A percentile compares a stretch with the other conserved stretches of the same genome.
Conservation (phyloP, 2,113 vertebrate species). For the Hemiscyllium ocellatum region DNA sequence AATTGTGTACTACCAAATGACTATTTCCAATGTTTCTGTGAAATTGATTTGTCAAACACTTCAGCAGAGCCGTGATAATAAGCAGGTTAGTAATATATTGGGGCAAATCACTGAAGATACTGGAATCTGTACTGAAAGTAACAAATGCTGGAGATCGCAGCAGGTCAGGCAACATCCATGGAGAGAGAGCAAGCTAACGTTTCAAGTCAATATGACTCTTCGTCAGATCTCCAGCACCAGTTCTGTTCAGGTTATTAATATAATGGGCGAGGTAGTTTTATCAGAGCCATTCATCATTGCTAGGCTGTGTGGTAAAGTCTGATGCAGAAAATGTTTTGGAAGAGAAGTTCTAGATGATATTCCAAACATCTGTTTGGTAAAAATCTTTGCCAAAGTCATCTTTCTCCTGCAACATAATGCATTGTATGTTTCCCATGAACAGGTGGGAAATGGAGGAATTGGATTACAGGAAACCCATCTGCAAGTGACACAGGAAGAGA, state of each 20-base stretch:
- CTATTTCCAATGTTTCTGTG: not conserved
- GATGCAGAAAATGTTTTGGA: not conserved
- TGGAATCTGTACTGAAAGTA: no score
- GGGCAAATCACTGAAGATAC: no score
- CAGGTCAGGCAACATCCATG: no score
- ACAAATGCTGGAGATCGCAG: no score
- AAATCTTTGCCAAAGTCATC: not conserved
- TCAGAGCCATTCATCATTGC: not conserved
- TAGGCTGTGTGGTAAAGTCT: not conserved
- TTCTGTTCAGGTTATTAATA: not conserved
- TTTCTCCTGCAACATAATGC: not conserved
- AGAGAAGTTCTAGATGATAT: not conserved
- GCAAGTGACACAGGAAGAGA: not conserved
- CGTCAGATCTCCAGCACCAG: no score
- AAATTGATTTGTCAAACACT: not conserved
- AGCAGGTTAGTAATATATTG: not conserved
- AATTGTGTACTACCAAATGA: no score
- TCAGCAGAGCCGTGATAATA: not conserved
- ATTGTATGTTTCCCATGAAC: not conserved
- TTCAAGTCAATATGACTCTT: no score
- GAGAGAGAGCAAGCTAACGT: no score
- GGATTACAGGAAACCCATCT: not conserved
- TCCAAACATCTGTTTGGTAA: not conserved
- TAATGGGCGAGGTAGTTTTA: not conserved
- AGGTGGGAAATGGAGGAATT: not conserved